Conservation (phyloP, 2,888 invertebrate genomes). For the Nysson spinosus region DNA sequence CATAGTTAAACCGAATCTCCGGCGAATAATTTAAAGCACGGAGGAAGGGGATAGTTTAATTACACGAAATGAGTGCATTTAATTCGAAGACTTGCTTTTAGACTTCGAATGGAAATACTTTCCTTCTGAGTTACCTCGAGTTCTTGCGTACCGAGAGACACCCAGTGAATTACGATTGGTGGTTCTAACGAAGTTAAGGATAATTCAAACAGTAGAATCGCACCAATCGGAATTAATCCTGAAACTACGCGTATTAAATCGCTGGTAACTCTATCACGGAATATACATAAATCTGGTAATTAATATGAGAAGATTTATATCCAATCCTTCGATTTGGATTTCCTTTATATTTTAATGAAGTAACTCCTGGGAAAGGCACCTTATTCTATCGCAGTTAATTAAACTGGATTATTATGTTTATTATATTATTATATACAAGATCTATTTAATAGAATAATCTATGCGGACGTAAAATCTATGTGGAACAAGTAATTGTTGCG, state of each 20-base stretch:
- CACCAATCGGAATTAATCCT: slow-evolving; percentile 3
- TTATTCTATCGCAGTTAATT: no score
- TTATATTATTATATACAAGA: no score
- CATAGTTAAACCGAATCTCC: slow-evolving; percentile 10
- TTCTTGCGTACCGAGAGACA: slow-evolving; percentile 15
- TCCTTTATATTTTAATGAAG: no score
- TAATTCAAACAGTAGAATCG: slow-evolving; percentile 1
- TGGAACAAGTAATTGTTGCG: no score
- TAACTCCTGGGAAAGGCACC: no score
- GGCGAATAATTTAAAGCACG: slow-evolving; percentile 23
- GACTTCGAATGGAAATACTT: slow-evolving; percentile 8
- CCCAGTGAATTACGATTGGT: slow-evolving; percentile 8
- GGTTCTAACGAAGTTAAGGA: background rate
- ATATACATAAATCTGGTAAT: no score
- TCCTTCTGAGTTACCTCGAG: slow-evolving; percentile 4
- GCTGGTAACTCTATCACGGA: no score
- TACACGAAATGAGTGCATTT: slow-evolving; percentile 28
- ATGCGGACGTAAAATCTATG: no score
- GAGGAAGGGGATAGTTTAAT: slow-evolving; percentile 36
- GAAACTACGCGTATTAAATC: background rate
- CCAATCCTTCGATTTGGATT: no score
- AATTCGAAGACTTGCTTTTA: background rate
- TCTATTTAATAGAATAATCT: no score
- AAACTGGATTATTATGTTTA: no score
- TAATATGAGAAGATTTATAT: no score